Evolutionary conservation across 2,113 vertebrate genomes (phyloP), one percentile per base, ranked within the genome.

Genomic region (Nannobrachium achirus): DNA sequence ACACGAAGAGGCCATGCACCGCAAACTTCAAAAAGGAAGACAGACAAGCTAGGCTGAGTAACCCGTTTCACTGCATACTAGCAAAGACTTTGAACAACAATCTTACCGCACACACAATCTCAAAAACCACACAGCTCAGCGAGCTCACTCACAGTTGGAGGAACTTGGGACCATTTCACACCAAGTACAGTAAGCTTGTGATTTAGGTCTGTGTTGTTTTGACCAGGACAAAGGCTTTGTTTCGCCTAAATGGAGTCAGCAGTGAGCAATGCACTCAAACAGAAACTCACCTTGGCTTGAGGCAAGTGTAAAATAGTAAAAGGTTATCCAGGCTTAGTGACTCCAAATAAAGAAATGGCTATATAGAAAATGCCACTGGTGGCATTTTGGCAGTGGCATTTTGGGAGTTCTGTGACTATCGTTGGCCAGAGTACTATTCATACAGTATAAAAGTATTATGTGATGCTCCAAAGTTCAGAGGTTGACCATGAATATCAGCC

Each of bases 1-100:
- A 66, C 40, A 2, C 40, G 15, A 41, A 62, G 69, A 18, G 15
- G 11, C 46, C 33, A 3, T 64, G 8, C 3, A 0, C 5, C n/a
- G 15, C 14, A 42, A 4, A 42, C 41, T 10, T 10, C 15, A 40
- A 25, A 86, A 33, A 33, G 25, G 1, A 1, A 33, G 25, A 33
- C 25, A 33, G 25, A 33, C 25, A 4, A 33, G 25, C 25, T 33
- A 33, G 25, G 25, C 25, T 33, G 25, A 1, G 25, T 33, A 33
- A 89, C 87, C 79, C 25, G 83, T 80, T 87, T 63, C 56, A 74
- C 82, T 57, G 52, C 77, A 87, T 80, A n/a, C n/a, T n/a, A 63
- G 64, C 73, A 51, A 10, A 16, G 63, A 7, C 51, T 65, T 39
- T 20, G 39, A 77, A 66, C 61, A 16, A 33, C 38, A 62, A 73